Percentiles rank a stretch among this genome's conserved stretches.
Conservation (phyloP, 2,888 invertebrate species). For the Harpalus rufipes region DNA sequence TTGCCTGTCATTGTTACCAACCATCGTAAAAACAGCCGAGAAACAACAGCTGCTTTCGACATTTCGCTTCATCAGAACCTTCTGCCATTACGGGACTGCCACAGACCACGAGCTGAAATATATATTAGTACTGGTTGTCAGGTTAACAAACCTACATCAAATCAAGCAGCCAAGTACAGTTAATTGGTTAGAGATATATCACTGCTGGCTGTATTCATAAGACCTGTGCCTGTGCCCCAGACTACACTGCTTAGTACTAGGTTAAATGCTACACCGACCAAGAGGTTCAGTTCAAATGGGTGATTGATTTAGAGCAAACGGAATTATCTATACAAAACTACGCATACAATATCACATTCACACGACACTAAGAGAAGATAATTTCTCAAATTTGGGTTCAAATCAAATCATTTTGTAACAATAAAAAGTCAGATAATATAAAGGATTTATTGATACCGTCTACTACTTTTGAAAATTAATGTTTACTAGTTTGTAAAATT, state of each 20-base stretch:
- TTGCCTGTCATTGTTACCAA: constrained; percentile 62
- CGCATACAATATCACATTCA: background rate
- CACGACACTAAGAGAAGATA: background rate
- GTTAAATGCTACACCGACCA: background rate
- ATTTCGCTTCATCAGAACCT: constrained; percentile 64
- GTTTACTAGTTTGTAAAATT: too few relatives aligned
- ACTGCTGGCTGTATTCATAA: constrained; percentile 58
- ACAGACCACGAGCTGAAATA: constrained; percentile 65
- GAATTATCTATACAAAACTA: background rate
- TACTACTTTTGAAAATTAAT: too few relatives aligned
- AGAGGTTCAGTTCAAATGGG: background rate
- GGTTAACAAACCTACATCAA: constrained; percentile 66
- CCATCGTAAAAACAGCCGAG: constrained; percentile 62
- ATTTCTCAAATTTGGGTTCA: background rate
- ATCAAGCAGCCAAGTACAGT: constrained; percentile 65
- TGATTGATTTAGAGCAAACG: background rate
- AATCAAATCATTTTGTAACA: background rate
- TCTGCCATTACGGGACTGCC: constrained; percentile 58
- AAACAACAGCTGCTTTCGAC: constrained; percentile 67
- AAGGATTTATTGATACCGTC: too few relatives aligned
- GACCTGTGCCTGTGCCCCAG: background rate
- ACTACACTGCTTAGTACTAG: constrained; percentile 4
- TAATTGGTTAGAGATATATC: constrained; percentile 64
- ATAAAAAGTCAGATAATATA: background rate
- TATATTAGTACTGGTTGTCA: constrained; percentile 67